Base-by-base conservation (phyloP, 2,888 invertebrate species). In the Drosophila histrio region DNA sequence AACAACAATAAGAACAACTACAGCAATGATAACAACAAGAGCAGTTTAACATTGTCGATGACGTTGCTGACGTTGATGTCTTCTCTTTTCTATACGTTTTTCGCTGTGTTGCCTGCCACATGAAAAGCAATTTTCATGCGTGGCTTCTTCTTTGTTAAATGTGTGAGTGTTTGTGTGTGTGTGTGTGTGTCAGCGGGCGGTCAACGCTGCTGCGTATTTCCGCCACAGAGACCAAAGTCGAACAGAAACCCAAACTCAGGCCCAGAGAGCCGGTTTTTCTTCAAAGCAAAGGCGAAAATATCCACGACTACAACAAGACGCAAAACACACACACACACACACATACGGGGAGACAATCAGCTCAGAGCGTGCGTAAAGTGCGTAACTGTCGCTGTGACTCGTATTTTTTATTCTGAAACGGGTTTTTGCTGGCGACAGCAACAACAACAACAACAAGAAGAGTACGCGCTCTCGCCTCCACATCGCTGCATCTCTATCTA, bases 51-150 rank as follows among this genome's bases (percentile, higher is more conserved):
- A 54, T 46, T 57, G 62, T 59, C 62, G 62, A 74, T 81, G 84
- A 77, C 77, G 66, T 46, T 77, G 83, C 74, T 79, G 80, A 79
- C 83, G 79, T 86, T 81, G 81, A 82, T 80, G 65, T 87, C 81
- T 80, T 77, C 63, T 54, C 44, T 50, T 54, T 58, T 32, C 68
- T 62, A 63, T 72, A 15, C 50, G 22, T 53, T 57, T 72, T 67
- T 60, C 57, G 60, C 50, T 43, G 30, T 41, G 38, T 50, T 66
- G 72, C 68, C 49, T 65, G 76, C 72, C 69, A 63, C 81, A 75
- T 78, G 85, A 78, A 82, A 87, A 87, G 85, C 85, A 84, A 84
- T 82, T 82, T 82, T 82, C 82, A 82, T 82, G 87, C 82, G 87
- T 82, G 82, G 87, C 82, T 87, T 82, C 87, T 81, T 80, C 81